Evolutionary conservation across 1,140 invertebrate species (phyloP).

Genomic region (silkworm (Bombyx mori)): DNA sequence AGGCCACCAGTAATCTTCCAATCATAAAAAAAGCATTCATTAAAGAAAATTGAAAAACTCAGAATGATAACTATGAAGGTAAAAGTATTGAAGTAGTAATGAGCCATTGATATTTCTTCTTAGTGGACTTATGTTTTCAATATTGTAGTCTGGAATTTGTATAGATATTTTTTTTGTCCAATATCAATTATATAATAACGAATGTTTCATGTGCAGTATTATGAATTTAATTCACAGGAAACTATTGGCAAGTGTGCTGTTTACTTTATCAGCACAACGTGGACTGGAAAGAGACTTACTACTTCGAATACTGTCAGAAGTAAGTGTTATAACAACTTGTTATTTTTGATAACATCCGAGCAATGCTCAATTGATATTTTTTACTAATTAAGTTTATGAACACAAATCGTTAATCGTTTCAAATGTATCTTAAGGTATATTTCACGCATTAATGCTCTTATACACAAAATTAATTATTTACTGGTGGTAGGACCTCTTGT

Average conservation of each 20-base stretch:
- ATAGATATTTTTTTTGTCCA: not conserved
- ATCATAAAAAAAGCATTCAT: not conserved
- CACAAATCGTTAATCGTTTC: too few relatives aligned
- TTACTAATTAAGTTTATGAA: too few relatives aligned
- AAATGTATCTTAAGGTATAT: too few relatives aligned
- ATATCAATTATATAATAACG: not conserved
- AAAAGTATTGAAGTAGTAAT: not conserved
- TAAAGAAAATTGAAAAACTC: not conserved
- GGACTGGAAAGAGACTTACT: slow-evolving; percentile 75
- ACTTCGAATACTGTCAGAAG: slow-evolving; percentile 44
- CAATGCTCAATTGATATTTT: too few relatives aligned
- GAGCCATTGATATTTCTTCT: not conserved
- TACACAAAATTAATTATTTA: too few relatives aligned
- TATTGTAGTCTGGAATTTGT: not conserved
- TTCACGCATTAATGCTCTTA: too few relatives aligned
- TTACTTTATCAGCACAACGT: slow-evolving; percentile 88
- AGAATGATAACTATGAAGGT: not conserved
- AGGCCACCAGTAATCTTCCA: too few relatives aligned
- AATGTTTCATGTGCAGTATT: slow-evolving; percentile 1
- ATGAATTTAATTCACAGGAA: slow-evolving; percentile 52
- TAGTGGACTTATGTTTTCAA: too few relatives aligned
- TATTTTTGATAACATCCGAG: not conserved
- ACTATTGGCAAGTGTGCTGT: slow-evolving; percentile 88
- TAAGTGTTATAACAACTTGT: slow-evolving; percentile 15
- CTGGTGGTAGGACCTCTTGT: too few relatives aligned